Base-by-base conservation (phyloP, 2,888 invertebrate species). In the Hyles lineata region DNA sequence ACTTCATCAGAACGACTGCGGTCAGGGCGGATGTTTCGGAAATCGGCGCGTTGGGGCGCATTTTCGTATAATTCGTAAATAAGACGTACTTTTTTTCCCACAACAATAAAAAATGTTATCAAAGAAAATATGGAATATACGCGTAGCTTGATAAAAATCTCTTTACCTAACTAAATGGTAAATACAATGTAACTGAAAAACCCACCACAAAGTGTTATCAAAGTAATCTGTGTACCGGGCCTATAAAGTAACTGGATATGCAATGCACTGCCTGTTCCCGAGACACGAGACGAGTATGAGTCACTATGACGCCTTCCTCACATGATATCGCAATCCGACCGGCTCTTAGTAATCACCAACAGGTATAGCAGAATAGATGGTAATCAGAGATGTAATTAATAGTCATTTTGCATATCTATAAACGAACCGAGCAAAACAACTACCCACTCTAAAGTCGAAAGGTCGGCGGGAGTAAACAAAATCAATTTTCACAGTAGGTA, bases 1-100 rank as follows among this genome's bases (percentile, higher is more conserved):
- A 73, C 75, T 74, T 77, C 71, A 77, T 78, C 74, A 77, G 74
- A 35, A 71, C 29, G n/a, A 50, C 55, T 25, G 29, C 69, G 35
- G 70, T 21, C 43, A 35, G 60, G 35, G 50, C 23, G 63, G 15
- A 67, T 43, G 80, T 80, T 79, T 55, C 50, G 67, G 23, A 50
- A 50, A 43, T 50, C 43, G 35, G 63, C 15, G 17, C 67, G 35
- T 63, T 15, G 23, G 43, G 43, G 23, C 15, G 43, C 50, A 23
- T 67, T 67, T 17, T 50, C 23, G 7, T 67, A 50, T 8, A 21
- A 67, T 2, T 3, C 11, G 11, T 11, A 43, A 43, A 43, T 15
- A 11, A 15, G 8, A 43, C n/a, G 15, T 43, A 43, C 3, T 11
- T 43, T 11, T 43, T 43, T 43, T 43, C 2, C 43, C 11, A 11